These are phyloP conservation scores for Loriculus beryllinus DNA, from an alignment of 2,797 vertebrate genomes.

Conservation along the genomic window DNA sequence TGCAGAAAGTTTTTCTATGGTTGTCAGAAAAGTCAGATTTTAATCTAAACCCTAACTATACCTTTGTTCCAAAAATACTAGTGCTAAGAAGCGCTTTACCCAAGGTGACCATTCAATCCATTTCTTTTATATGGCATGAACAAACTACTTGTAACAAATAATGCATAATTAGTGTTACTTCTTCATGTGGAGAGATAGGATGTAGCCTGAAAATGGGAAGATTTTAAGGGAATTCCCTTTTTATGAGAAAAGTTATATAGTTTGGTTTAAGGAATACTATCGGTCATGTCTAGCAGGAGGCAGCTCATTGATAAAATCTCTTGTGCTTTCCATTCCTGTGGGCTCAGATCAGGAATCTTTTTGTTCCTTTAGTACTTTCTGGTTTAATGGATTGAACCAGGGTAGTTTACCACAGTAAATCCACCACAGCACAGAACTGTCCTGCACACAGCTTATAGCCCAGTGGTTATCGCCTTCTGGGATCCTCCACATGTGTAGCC, in stretches of 20 bases:
- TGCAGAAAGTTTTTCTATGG: neutral
- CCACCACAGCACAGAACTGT: neutral
- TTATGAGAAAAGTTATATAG: neutral
- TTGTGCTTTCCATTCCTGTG: neutral
- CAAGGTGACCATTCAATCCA: neutral
- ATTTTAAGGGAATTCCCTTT: neutral
- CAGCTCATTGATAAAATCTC: neutral
- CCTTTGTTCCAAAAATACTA: neutral
- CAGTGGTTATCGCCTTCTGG: neutral
- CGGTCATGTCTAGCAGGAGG: neutral
- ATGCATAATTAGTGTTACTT: neutral
- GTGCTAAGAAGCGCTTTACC: neutral
- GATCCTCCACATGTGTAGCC: neutral
- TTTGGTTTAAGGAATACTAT: neutral
- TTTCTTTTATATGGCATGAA: neutral
- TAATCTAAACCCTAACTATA: neutral
- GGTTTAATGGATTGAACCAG: neutral
- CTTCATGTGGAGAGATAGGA: neutral
- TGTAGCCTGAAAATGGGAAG: neutral
- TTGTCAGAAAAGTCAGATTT: conserved; percentile 2
- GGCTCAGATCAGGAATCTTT: neutral
- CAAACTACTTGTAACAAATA: neutral
- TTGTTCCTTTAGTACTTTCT: neutral
- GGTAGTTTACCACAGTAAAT: neutral
- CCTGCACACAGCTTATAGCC: neutral